Base-by-base conservation (phyloP, 2,888 invertebrate genomes). In the Brassicogethes aeneus region DNA sequence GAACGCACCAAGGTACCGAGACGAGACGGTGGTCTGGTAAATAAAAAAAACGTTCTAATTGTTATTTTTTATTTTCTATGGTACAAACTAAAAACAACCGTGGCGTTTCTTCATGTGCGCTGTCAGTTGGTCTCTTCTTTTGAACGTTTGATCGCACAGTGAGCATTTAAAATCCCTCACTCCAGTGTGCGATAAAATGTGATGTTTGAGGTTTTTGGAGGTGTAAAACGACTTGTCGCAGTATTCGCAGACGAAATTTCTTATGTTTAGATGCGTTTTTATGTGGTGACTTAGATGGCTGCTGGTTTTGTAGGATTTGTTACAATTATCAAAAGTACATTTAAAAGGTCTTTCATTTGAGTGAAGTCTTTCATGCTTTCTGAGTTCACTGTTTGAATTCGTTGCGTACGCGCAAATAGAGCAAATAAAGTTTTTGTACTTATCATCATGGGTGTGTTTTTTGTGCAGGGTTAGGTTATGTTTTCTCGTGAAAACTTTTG, bases 101-200 rank as follows among this genome's bases (percentile, higher is more conserved):
- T 38, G 38, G 30, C 41, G 34, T 35, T 39, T 37, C 15, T 15
- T 37, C 5, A 41, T 31, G 15, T 44, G 44, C 32, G 39, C 36
- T 17, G 42, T 45, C n/a, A 45, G 35, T 12, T 45, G 45, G 37
- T 45, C 42, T 7, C 45, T 37, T 10, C 39, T 42, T 5, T 43
- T 48, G 37, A 43, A 48, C 14, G 43, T 39, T 15, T 46, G 46
- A 0, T 45, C 46, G 32, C 52, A 52, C 1, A 35, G 41, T 2
- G 43, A 41, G 17, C 47, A 51, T 1, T 31, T 33, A 36, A 49
- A 47, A 2, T 44, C 44, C 17, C 47, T 52, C n/a, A 46, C 41
- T 1, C 46, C 50, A 17, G 40, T 41, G 34, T 52, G 48, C 8
- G 45, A 34, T 39, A 43, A 49, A 43, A 44, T 40, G 33, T 52